Conservation (phyloP, 2,888 invertebrate genomes). For the Dromius quadrimaculatus region DNA sequence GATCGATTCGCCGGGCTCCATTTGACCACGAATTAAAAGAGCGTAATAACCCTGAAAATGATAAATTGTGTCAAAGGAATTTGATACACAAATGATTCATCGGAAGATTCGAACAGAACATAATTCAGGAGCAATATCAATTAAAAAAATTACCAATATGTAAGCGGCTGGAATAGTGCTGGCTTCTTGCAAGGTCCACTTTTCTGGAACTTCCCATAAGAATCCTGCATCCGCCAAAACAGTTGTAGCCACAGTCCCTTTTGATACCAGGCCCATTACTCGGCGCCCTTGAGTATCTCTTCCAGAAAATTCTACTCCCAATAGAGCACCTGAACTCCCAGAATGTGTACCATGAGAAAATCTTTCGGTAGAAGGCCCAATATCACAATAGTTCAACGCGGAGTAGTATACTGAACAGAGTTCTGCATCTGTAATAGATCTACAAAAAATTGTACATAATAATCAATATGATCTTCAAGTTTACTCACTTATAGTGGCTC, state of each 20-base stretch:
- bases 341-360: conserved; percentile 97
- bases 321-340: conserved; percentile 84
- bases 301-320: conserved; percentile 95
- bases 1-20: conserved; percentile 85
- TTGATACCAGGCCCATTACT: conserved; percentile 94
- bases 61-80: too few species aligned
- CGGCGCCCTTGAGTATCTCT: conserved; percentile 79
- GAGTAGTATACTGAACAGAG: conserved; percentile 92
- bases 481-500: conserved; percentile 72
- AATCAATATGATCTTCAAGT: too few species aligned
- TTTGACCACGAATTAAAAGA: conserved; percentile 85
- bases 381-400: conserved; percentile 96
- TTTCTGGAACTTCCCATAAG: conserved; percentile 89
- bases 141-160: conserved; percentile 74
- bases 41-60: conserved; percentile 85
- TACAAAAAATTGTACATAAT: too few species aligned
- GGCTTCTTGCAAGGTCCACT: conserved; percentile 92
- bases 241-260: conserved; percentile 89
- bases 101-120: too few species aligned
- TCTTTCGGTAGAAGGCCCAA: conserved; percentile 98
- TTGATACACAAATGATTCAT: too few species aligned
- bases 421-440: conserved; percentile 71
- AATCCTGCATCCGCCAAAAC: conserved; percentile 87
- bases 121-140: background rate
- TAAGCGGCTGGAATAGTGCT: conserved; percentile 96